Evolutionary conservation across 37 sponge, comb jelly and placozoan species (phyloP).

Genomic region (Beroe forskalii): DNA sequence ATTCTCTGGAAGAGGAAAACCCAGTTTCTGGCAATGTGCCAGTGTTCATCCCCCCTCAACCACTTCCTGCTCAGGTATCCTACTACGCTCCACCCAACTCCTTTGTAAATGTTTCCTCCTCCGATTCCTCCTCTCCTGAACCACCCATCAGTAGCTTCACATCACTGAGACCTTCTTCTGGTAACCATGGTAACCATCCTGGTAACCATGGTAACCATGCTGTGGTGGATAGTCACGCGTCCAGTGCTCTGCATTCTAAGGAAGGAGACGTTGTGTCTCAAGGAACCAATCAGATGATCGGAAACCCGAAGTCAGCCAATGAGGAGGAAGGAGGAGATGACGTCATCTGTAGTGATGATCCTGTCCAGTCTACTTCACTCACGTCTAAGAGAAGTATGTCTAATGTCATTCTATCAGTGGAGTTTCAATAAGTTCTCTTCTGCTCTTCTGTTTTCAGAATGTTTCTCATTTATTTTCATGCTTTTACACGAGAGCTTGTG

Average conservation of each 20-base stretch:
- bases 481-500: too few relatives aligned
- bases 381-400: conserved; percentile 1
- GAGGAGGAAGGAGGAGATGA: not conserved
- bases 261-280: not conserved
- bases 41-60: too few relatives aligned
- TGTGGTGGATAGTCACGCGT: not conserved
- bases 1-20: not conserved
- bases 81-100: conserved; percentile 1
- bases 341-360: not conserved
- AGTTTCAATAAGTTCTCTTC: too few relatives aligned
- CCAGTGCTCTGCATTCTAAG: not conserved
- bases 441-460: too few relatives aligned
- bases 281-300: not conserved
- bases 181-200: too few relatives aligned
- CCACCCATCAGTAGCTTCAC: not conserved
- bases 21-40: not conserved
- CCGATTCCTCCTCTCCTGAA: not conserved
- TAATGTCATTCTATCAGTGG: too few relatives aligned
- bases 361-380: not conserved
- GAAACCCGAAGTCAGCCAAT: not conserved
- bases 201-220: not conserved
- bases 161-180: not conserved
- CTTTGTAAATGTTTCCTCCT: not conserved
- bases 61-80: too few relatives aligned
- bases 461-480: too few relatives aligned